Conservation (phyloP, 2,797 vertebrate species). For the Arctocebus calabarensis region DNA sequence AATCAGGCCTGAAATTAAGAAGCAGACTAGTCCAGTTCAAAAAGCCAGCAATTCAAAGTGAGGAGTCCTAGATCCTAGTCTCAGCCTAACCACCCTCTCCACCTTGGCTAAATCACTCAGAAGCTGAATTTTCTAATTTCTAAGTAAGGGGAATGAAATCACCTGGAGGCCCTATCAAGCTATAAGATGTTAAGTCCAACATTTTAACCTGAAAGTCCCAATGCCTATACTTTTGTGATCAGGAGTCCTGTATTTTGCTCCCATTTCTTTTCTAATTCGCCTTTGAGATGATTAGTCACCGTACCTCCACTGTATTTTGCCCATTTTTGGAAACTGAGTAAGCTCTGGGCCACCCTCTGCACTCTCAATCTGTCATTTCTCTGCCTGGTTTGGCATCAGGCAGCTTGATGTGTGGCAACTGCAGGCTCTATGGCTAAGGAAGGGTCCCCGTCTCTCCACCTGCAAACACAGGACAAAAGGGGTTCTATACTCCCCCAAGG, state of each 20-base stretch:
- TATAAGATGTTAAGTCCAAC: not conserved
- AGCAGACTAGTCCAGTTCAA: not conserved
- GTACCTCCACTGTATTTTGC: not conserved
- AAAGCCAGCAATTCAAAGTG: not conserved
- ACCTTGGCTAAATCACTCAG: not conserved
- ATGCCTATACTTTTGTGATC: not conserved
- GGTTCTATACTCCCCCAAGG: not conserved
- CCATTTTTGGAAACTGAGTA: not conserved
- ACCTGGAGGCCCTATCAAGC: not conserved
- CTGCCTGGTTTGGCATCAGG: not conserved
- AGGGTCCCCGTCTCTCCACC: not conserved
- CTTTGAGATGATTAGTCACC: not conserved
- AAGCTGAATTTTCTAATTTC: not conserved
- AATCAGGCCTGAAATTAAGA: not conserved
- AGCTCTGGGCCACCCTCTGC: not conserved
- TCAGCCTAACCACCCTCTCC: not conserved
- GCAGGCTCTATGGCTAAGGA: not conserved
- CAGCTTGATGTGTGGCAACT: not conserved
- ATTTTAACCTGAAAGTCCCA: not conserved
- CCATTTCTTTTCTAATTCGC: not conserved
- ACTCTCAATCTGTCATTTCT: not conserved
- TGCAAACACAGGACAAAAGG: not conserved
- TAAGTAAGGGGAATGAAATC: constrained; percentile 74
- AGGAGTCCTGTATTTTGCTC: not conserved
- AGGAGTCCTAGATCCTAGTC: not conserved